A percentile compares a stretch with the other conserved stretches of the same genome.
phyloP scores from a whole-genome alignment of 2,797 vertebrate genomes.

The Chaenodraco wilsoni region DNA sequence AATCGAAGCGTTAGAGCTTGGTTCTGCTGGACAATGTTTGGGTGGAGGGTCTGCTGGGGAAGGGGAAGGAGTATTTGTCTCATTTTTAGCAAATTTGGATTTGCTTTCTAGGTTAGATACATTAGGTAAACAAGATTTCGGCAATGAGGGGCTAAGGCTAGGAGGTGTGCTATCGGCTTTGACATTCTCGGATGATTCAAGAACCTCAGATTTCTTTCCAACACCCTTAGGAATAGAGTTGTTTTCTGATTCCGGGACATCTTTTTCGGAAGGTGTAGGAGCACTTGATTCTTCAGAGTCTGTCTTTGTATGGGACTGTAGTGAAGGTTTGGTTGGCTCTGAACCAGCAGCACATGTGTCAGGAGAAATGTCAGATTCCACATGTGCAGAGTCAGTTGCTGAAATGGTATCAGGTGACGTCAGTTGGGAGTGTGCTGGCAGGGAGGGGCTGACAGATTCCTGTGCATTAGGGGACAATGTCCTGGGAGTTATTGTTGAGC shows the following conservation, averaged over 20 bases:
- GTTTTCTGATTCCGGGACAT: constrained; percentile 25
- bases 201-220: constrained; percentile 22
- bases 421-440: constrained; percentile 3
- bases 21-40: constrained; percentile 33
- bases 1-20: background rate
- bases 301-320: constrained; percentile 12
- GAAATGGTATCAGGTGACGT: background rate
- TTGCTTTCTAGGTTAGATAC: constrained; percentile 18
- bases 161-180: constrained; percentile 23
- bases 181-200: constrained; percentile 16
- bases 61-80: background rate
- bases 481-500: background rate
- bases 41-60: constrained; percentile 6
- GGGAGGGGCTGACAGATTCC: constrained; percentile 12
- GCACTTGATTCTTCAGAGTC: constrained; percentile 12
- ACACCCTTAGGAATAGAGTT: background rate
- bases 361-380: constrained; percentile 25
- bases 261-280: constrained; percentile 25
- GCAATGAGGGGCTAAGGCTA: background rate
- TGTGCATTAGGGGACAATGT: constrained; percentile 7
- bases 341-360: constrained; percentile 11
- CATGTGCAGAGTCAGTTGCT: constrained; percentile 14
- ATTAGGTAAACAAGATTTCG: constrained; percentile 22
- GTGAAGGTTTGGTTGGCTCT: constrained; percentile 23
- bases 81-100: constrained; percentile 24